Evolutionary conservation across 2,888 invertebrate genomes (phyloP), one percentile per base, ranked within the genome.

Genomic region (Mesodorylaimus sp.): DNA sequence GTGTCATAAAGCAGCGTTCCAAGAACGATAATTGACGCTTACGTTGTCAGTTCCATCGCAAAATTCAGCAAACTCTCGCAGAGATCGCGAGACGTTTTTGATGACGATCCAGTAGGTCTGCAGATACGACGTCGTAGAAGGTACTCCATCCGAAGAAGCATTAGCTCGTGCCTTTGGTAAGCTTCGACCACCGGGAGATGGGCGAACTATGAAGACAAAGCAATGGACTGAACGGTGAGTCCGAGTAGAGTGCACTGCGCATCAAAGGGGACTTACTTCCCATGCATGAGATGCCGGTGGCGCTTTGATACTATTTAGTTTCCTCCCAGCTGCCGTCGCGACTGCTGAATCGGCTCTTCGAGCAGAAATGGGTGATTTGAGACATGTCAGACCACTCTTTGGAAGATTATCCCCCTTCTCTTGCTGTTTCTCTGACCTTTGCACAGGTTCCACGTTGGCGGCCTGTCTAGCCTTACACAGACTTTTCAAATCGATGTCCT

Each of bases 31-130:
- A n/a, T n/a, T n/a, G n/a, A n/a, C 29, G 28, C 45, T 2, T 39
- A 58, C 57, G 45, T 46, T 1, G 84, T 84, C 48, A 86, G 76
- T 58, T 76, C 73, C 55, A 79, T 76, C 2, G 82, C 81, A 68
- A 84, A 87, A 64, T 81, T 80, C 47, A 82, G 72, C 47, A 83
- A 70, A 54, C 78, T 76, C 64, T 77, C 79, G 60, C 80, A 85
- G 45, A 82, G 69, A 52, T 76, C 73, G n/a, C n/a, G n/a, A n/a
- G n/a, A n/a, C n/a, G n/a, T n/a, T 56, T 74, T 73, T 16, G 81
- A 78, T 44, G 54, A 54, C 42, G 48, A 16, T 54, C 54, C 58
- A 69, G 58, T 78, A 77, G 0, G 76, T 43, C 78, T 77, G n/a
- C n/a, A n/a, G n/a, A n/a, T n/a, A n/a, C n/a, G n/a, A n/a, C n/a